Conservation (phyloP, 2,113 vertebrate genomes). For the Podarcis raffonei region DNA sequence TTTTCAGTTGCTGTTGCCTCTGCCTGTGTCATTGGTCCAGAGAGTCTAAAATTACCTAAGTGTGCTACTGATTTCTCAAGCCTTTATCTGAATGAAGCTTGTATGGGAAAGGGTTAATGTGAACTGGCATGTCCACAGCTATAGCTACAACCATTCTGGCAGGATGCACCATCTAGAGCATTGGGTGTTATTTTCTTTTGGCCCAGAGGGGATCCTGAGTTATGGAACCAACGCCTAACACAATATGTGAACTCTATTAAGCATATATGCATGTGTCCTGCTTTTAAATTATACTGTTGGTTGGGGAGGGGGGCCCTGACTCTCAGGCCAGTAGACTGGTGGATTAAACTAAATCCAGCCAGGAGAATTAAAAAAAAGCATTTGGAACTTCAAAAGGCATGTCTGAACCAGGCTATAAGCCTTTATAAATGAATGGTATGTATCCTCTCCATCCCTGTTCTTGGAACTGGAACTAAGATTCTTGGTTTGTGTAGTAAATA, state of each 20-base stretch:
- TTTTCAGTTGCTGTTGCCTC: not conserved
- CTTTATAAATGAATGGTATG: not conserved
- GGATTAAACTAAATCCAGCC: not conserved
- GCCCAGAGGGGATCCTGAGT: not conserved
- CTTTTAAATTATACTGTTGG: not conserved
- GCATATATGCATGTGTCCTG: not conserved
- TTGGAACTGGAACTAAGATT: conserved; percentile 16
- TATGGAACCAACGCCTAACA: not conserved
- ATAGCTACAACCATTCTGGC: not conserved
- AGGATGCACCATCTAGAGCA: not conserved
- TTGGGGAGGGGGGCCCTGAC: not conserved
- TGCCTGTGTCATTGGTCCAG: not conserved
- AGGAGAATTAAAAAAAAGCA: not conserved
- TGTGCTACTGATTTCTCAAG: not conserved
- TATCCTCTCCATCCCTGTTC: not conserved
- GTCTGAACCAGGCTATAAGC: conserved; percentile 9
- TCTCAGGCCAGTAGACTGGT: conserved; percentile 1
- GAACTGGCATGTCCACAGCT: not conserved
- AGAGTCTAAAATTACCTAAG: too few species aligned
- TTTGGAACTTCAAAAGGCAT: conserved; percentile 8
- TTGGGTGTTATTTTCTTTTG: not conserved
- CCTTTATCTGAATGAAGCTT: not conserved
- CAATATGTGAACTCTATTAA: conserved; percentile 9
- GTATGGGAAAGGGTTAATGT: not conserved
- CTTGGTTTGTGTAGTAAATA: conserved; percentile 17